phyloP scores from a whole-genome alignment of 2,888 invertebrate genomes.

The Mythimna impura region DNA sequence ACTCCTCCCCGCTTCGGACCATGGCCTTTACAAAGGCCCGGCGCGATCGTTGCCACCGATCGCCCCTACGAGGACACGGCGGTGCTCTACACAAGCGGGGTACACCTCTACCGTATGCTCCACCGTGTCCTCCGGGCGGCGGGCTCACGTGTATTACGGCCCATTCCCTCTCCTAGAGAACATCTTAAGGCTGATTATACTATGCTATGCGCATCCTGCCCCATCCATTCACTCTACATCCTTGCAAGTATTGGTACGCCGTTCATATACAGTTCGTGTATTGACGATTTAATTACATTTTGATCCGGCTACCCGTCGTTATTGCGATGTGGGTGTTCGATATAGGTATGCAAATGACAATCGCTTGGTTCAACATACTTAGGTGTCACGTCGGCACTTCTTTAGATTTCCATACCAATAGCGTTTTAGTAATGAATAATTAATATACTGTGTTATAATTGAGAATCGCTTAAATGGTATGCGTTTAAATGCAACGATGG shows the following conservation, averaged over 20 bases:
- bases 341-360: constrained; percentile 84
- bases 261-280: constrained; percentile 87
- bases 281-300: constrained; percentile 89
- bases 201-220: constrained; percentile 27
- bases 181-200: too few species aligned
- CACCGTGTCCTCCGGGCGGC: too few species aligned
- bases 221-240: constrained; percentile 72
- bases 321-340: constrained; percentile 89
- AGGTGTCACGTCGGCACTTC: constrained; percentile 77
- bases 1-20: too few species aligned
- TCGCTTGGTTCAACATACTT: constrained; percentile 68
- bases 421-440: constrained; percentile 69
- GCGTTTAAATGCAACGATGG: constrained; percentile 49
- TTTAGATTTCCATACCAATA: constrained; percentile 75
- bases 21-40: too few species aligned
- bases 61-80: too few species aligned
- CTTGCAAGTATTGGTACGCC: constrained; percentile 78
- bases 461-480: constrained; percentile 57
- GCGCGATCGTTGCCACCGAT: too few species aligned
- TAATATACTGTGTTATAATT: constrained; percentile 67
- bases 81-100: too few species aligned
- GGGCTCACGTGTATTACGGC: too few species aligned
- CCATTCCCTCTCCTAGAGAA: too few species aligned
- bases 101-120: too few species aligned
- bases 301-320: constrained; percentile 85